Base-by-base conservation (phyloP, 1,140 invertebrate species). In the Calycopis cecrops region DNA sequence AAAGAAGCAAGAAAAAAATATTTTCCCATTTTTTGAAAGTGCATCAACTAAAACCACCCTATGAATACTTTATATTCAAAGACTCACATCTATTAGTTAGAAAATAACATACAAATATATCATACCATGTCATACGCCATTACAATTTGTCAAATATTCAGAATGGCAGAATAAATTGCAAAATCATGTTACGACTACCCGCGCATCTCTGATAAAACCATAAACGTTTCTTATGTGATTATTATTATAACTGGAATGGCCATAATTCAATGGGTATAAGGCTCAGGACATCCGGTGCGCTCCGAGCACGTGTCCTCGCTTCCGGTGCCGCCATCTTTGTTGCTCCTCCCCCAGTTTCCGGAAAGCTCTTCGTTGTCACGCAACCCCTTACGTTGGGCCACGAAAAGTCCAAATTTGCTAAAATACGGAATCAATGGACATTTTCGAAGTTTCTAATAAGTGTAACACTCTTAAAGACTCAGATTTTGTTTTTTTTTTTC, bases 261-360 rank as follows among this genome's bases (percentile, higher is more conserved):
- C 72, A 85, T 85, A 85, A 82, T 73, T 81, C 76, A 85, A 79
- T 76, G 79, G 74, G 67, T 66, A 67, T 60, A 58, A 69, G 67
- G 64, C 66, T 50, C 59, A 51, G 81, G 81, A 85, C 65, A 60
- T 85, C 81, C 79, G 76, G 77, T 62, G 79, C 67, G 71, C 65
- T 60, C 61, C 59, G 68, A 85, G 79, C 81, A 85, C 81, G 81
- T 85, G 81, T 85, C 81, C 57, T 69, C 52, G 63, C 67, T 72
- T 85, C 81, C 81, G 79, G 70, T 65, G 65, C 65, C 72, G 80
- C 78, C 80, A 84, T 84, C 80, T 84, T 83, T 79, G 73, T 69
- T 63, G 60, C 57, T 62, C 71, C 73, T 59, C 69, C 65, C 70
- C 64, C 59, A n/a, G 52, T 65, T 72, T 80, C 75, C 78, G 77